Base-by-base conservation (phyloP, 1,140 invertebrate genomes). In the Kradibia gibbosae region DNA sequence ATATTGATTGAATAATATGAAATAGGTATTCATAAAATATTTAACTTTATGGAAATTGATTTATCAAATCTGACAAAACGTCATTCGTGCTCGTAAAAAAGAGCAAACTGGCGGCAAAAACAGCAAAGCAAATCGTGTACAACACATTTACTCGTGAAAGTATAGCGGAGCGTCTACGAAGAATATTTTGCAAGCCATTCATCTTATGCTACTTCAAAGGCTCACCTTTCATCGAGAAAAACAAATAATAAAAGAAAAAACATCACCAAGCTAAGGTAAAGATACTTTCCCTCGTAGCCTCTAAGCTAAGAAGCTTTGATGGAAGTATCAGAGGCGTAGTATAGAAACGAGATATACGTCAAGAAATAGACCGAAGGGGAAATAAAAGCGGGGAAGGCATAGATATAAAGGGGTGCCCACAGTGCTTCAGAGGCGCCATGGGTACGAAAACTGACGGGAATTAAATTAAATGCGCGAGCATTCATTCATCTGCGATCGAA, bases 381-480 rank as follows among this genome's bases (percentile, higher is more conserved):
- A 65, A 5, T 3, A 1, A 28, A 39, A 36, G 28, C 5, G 71
- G 48, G 72, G 53, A 31, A 48, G 4, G 28, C 3, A 73, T 31
- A 1, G 72, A 20, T 45, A 72, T 22, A 36, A n/a, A 22, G 83
- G 83, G 80, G 84, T 86, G 85, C 85, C 86, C 84, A 84, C 84
- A 83, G 80, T 83, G 82, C 84, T 80, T 75, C 82, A 76, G 60
- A 78, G 84, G 83, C 75, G 76, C 83, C 62, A 70, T 77, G 50
- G 80, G 70, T 84, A 34, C 34, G 48, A 36, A 83, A 84, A 84
- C 83, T 86, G 86, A 85, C 84, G 82, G 80, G 84, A 86, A 88
- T 87, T 86, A 84, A 87, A 88, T 88, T 86, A 88, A 87, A 85
- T 84, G 83, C 78, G 75, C 81, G 80, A 78, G 83, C 82, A 74